Evolutionary conservation across 2,113 vertebrate species (phyloP), one percentile per base, ranked within the genome.

Genomic region (Corvus moneduloides): DNA sequence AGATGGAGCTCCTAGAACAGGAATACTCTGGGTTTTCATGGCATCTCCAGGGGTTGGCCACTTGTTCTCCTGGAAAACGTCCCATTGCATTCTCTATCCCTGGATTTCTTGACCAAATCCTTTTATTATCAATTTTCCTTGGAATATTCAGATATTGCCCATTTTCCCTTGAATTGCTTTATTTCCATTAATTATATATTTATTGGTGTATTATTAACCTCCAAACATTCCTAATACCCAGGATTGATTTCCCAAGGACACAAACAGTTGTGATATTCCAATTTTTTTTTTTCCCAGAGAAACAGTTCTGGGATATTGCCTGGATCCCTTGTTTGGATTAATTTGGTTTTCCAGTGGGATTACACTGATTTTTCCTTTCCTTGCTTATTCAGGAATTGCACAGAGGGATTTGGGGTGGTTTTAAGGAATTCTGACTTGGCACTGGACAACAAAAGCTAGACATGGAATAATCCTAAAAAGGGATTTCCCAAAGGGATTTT

Each of bases 1-100:
- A 98, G 98, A 71, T 98, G 98, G 98, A 97, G 98, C 98, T 97
- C 97, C 93, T 61, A 54, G 96, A 96, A 82, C 96, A 93, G 97
- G 95, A 98, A 98, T 97, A 13, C 35, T 49, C 43, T 7, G 0
- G 2, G 30, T 19, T 37, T 62, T 44, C 3, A 1, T 41, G 24
- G 44, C 10, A 9, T 16, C 52, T 90, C 26, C 3, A 9, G 64
- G 74, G 39, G 2, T 4, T 66, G 48, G 91, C 61, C 48, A 35
- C 46, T 26, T 18, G 3, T 59, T 76, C 74, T 41, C 9, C 11
- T 15, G 23, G 48, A 30, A 4, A 33, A 7, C 32, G 18, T n/a
- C 28, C 30, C n/a, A 0, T 1, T 15, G n/a, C 44, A 2, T 64
- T 44, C 12, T 6, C 7, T 5, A 3, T 35, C 19, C 28, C 24